Conservation (phyloP, 2,888 invertebrate genomes). For the Patella pellucida region DNA sequence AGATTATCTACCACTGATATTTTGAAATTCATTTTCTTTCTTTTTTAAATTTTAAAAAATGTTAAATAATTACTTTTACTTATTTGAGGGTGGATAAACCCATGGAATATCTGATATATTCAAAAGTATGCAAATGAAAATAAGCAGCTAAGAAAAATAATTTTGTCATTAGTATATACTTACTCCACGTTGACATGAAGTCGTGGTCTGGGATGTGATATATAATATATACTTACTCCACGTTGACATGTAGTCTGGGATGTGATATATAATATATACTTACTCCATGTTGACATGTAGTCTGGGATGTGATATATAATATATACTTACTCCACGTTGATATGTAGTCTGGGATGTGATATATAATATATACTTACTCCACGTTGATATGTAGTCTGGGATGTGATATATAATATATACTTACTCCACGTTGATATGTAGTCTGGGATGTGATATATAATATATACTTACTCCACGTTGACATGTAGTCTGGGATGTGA, state of each 20-base stretch:
- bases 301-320: slow-evolving; percentile 58
- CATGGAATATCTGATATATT: too few relatives aligned
- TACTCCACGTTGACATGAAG: slow-evolving; percentile 33
- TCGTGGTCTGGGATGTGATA: slow-evolving; percentile 50
- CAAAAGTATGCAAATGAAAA: too few relatives aligned
- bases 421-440: slow-evolving; percentile 39
- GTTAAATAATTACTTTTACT: too few relatives aligned
- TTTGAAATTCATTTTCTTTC: too few relatives aligned
- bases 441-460: slow-evolving; percentile 59
- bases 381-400: slow-evolving; percentile 42
- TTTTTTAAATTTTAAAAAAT: too few relatives aligned
- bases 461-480: slow-evolving; percentile 37
- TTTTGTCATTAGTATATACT: neutral
- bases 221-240: slow-evolving; percentile 59
- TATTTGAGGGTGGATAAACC: too few relatives aligned
- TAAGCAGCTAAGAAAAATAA: too few relatives aligned
- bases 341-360: slow-evolving; percentile 53
- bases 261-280: slow-evolving; percentile 63
- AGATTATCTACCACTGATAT: too few relatives aligned
- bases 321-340: slow-evolving; percentile 38
- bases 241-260: slow-evolving; percentile 44
- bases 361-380: slow-evolving; percentile 60
- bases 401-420: slow-evolving; percentile 63
- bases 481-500: slow-evolving; percentile 52
- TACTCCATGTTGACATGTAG: slow-evolving; percentile 39